Evolutionary conservation across 2,113 vertebrate species (phyloP).

Genomic region (Cricetomys ansorgei): DNA sequence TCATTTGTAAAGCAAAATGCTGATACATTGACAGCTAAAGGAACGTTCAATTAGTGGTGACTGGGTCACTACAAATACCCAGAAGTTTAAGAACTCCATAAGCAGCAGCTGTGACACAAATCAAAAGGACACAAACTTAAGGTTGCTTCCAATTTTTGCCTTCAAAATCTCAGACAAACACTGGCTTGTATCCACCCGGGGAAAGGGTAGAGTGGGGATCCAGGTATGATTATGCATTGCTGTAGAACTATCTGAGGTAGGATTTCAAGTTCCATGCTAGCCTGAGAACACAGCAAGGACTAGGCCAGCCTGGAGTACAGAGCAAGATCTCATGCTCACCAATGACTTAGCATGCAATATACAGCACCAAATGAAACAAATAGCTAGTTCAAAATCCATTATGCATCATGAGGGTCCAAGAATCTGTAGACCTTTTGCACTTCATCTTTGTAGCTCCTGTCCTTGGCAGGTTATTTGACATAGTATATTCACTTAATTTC

Average conservation of each 20-base stretch:
- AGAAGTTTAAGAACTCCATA: background rate
- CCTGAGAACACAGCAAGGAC: background rate
- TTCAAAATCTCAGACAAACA: constrained; percentile 32
- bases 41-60: background rate
- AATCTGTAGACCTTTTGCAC: background rate
- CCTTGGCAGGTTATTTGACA: constrained; percentile 6
- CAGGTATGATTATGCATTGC: background rate
- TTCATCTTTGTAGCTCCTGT: background rate
- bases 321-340: too few species aligned
- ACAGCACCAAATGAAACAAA: background rate
- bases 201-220: background rate
- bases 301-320: background rate
- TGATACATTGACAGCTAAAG: background rate
- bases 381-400: background rate
- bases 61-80: background rate
- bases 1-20: constrained; percentile 8
- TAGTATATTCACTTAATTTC: background rate
- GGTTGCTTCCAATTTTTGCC: background rate
- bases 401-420: background rate
- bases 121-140: background rate
- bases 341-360: background rate
- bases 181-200: background rate
- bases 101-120: background rate
- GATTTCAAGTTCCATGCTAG: background rate
- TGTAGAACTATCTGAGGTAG: background rate